Evolutionary conservation across 2,797 vertebrate genomes (phyloP).

Genomic region (Rhinatrema bivittatum): DNA sequence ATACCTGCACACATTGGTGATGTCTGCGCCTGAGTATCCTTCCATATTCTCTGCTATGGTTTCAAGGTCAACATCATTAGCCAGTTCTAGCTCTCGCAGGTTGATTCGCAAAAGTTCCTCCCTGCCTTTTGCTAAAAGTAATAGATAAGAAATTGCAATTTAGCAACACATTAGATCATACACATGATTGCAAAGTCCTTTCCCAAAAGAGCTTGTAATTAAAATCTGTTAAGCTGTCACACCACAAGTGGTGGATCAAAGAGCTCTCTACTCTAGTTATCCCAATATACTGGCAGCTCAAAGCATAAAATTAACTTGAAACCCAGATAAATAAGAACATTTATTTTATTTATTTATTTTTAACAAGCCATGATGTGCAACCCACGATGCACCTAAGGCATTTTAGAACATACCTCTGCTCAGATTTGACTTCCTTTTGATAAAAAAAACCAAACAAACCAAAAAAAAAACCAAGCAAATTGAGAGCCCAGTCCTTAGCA

Average conservation of each 20-base stretch:
- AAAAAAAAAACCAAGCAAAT: no score
- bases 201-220: neutral
- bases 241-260: no score
- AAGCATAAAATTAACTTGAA: constrained; percentile 1
- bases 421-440: no score
- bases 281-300: neutral
- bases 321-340: no score
- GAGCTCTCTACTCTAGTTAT: neutral
- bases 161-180: neutral
- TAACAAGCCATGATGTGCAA: no score
- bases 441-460: no score
- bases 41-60: constrained; percentile 92
- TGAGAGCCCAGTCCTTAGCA: no score
- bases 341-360: no score
- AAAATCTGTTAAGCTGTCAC: no score
- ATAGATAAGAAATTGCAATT: constrained; percentile 16
- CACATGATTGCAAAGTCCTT: no score
- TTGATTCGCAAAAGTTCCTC: constrained; percentile 89
- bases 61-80: constrained; percentile 78
- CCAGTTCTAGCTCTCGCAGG: constrained; percentile 86
- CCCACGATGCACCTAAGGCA: no score
- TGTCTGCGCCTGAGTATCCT: constrained; percentile 95
- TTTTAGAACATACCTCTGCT: no score
- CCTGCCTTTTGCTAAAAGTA: constrained; percentile 75
- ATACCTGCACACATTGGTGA: constrained; percentile 96